phyloP scores from a whole-genome alignment of 2,888 invertebrate species.

The Doris montereyensis region DNA sequence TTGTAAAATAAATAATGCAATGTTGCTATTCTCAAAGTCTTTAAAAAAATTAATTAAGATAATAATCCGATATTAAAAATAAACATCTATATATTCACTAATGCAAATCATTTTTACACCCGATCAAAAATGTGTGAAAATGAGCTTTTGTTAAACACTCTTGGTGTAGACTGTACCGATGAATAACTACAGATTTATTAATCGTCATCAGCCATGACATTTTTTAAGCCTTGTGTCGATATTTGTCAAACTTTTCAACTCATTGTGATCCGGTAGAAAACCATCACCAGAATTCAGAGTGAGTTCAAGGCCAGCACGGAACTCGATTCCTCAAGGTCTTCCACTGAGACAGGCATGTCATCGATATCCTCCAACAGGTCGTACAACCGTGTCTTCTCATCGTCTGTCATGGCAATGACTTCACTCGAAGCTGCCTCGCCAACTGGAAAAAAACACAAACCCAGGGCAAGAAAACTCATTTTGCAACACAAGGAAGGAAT shows the following conservation, averaged over 20 bases:
- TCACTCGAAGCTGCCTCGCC: conserved; percentile 67
- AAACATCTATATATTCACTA: background rate
- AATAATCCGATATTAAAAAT: no score
- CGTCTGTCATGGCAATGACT: conserved; percentile 70
- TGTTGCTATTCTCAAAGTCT: no score
- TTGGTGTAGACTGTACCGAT: conserved; percentile 7
- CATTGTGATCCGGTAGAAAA: conserved; percentile 57
- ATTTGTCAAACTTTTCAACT: conserved; percentile 54
- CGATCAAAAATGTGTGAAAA: background rate
- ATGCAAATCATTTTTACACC: background rate
- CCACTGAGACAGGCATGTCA: conserved; percentile 50
- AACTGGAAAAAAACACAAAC: conserved; percentile 58
- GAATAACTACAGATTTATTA: conserved; percentile 48
- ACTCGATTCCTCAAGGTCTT: background rate
- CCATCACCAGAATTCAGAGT: conserved; percentile 62
- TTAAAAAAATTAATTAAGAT: no score
- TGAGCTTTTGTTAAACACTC: conserved; percentile 10
- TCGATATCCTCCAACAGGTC: conserved; percentile 66
- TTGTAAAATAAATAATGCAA: no score
- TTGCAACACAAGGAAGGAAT: background rate
- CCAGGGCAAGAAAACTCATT: no score
- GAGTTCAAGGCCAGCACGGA: conserved; percentile 53
- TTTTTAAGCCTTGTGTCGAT: conserved; percentile 64
- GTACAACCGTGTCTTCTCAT: conserved; percentile 68
- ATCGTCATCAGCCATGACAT: conserved; percentile 63